Evolutionary conservation across 2,888 invertebrate species (phyloP).

Genomic region (Nasonovia ribisnigri): DNA sequence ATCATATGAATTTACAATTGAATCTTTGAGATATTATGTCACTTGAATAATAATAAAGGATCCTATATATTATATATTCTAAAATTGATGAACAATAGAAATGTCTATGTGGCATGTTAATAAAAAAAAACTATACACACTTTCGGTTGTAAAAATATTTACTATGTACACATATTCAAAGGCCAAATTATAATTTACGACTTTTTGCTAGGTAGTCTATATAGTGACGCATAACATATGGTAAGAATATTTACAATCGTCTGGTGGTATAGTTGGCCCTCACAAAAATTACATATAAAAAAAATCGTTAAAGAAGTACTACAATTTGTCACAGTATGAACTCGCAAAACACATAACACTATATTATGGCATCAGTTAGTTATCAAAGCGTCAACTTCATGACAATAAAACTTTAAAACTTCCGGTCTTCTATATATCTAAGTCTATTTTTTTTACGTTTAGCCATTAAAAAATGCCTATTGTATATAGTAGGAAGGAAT

Average conservation of each 20-base stretch:
- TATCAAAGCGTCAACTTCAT: neutral
- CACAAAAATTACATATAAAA: conserved; percentile 3
- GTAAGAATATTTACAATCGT: neutral
- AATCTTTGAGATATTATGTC: neutral
- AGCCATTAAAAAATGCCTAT: neutral
- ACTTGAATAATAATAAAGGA: neutral
- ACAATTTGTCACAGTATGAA: neutral
- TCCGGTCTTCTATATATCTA: too few relatives aligned
- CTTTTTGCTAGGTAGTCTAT: neutral
- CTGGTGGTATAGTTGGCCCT: neutral
- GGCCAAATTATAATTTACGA: conserved; percentile 1
- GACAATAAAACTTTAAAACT: neutral
- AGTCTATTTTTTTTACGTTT: neutral
- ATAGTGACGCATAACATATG: neutral
- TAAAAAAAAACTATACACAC: neutral
- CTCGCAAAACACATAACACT: neutral
- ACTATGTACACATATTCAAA: neutral
- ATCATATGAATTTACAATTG: neutral
- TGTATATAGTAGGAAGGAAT: neutral
- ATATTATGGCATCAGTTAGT: neutral
- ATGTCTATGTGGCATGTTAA: neutral
- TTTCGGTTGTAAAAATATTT: neutral
- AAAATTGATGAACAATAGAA: neutral
- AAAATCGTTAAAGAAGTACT: conserved; percentile 20
- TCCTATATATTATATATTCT: neutral